Base-by-base conservation (phyloP, 92 coral and sea anemone genomes). In the Parazoanthus darwini region DNA sequence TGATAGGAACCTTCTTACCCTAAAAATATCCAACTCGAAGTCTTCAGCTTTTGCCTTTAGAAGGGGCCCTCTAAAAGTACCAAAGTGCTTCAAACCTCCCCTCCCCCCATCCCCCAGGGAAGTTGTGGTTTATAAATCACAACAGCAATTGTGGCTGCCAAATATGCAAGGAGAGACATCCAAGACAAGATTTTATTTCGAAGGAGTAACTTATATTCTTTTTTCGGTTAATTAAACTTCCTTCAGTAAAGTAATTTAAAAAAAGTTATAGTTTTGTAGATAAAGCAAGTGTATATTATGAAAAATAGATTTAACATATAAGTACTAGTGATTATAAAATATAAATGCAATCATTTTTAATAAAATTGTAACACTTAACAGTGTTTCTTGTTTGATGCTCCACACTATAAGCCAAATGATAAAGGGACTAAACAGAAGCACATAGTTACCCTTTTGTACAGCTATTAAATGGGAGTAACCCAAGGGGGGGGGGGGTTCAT, bases 261-360 rank as follows among this genome's bases (percentile, higher is more conserved):
- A 56, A 33, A 59, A 23, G 39, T 39, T 8, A 58, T 81, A 81
- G 85, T 81, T 81, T 81, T 81, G 85, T 59, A 81, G 85, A 81
- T 81, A 59, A 37, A 58, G 56, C 16, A 44, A 79, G 59, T 81
- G 85, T 81, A 81, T 81, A 81, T 81, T 59, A 38, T 81, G 50
- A 37, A 81, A 80, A 22, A 81, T 63, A 81, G 25, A 58, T 59
- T 63, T 42, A 77, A 77, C 81, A 39, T 43, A 80, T 51, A 80
- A 80, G 42, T 25, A 80, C 39, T 54, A 36, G 51, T 81, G 74
- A 59, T 81, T 38, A 81, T 65, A 81, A 81, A 48, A 48, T 48
- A 48, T 48, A 7, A 48, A 81, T 81, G 74, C 85, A 81, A 81
- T 81, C 54, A 20, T 63, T 66, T 56, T 81, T 81, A 81, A 81